Evolutionary conservation across 1,140 invertebrate genomes (phyloP), one percentile per base, ranked within the genome.

Genomic region (Drosophila guanche): DNA sequence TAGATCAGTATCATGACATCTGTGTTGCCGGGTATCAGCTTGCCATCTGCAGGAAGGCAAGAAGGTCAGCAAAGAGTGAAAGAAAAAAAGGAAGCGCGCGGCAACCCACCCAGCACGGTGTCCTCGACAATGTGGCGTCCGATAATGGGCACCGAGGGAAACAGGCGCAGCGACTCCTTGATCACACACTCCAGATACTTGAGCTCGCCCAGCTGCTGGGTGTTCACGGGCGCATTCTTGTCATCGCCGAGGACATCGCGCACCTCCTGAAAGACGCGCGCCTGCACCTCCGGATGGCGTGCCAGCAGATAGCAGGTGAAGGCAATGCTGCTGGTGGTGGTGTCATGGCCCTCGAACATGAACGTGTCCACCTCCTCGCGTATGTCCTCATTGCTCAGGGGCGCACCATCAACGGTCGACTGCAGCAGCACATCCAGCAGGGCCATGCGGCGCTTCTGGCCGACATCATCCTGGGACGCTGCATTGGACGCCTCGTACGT

Each of bases 291-390:
- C 0, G 92, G 92, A 91, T 94, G 77, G 58, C 92, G 90, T 4
- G 93, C 92, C 23, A 95, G 72, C 12, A 92, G 75, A 65, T 94
- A 94, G 0, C 95, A 62, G 1, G 93, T 89, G 91, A 93, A 95
- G 33, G 90, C 90, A 1, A 95, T 92, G 4, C 92, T 93, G 43
- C 93, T 91, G 0, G 94, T 92, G 2, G 95, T 96, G 16, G 95
- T 96, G 73, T 96, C 96, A 41, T 93, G 92, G 3, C 96, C 96
- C 92, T 95, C 95, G 91, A 96, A 96, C 94, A 96, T 95, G 74
- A 96, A 96, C 0, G 95, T 96, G 66, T 95, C 94, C 1, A 96
- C 95, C 92, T 96, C 95, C 91, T 96, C 94, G 51, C 94, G 91
- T 12, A 97, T 95, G 73, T 95, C 95, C 10, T 93, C 90, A 65